Conservation (phyloP, 2,888 invertebrate species). For the Caenorhabditis sp. region DNA sequence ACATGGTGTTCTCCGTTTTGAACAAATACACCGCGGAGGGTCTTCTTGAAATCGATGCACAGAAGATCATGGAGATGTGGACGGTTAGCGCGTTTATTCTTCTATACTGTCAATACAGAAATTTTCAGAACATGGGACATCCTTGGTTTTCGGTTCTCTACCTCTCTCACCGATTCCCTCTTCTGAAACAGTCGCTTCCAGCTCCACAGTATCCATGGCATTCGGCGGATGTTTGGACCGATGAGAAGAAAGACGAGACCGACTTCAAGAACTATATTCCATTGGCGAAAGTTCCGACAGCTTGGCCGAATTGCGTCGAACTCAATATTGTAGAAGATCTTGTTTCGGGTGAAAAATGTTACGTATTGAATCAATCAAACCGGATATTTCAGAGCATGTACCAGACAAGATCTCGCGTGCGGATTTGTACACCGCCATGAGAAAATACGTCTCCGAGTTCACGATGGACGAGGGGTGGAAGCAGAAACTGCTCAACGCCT, state of each 20-base stretch:
- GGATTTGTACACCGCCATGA: conserved; percentile 24
- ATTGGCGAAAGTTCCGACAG: conserved; percentile 34
- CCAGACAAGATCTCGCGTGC: background rate
- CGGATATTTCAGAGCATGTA: conserved; percentile 41
- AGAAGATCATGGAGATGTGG: conserved; percentile 20
- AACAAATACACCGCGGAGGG: background rate
- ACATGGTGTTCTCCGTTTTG: background rate
- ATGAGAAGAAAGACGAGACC: background rate
- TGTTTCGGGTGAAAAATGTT: background rate
- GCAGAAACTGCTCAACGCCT: conserved; percentile 8
- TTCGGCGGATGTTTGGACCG: conserved; percentile 28
- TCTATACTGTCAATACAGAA: background rate
- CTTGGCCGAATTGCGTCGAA: conserved; percentile 38
- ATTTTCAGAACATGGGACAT: conserved; percentile 34
- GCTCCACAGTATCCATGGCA: conserved; percentile 26
- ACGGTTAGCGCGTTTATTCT: conserved; percentile 14
- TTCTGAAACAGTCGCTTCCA: background rate
- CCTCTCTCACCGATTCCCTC: background rate
- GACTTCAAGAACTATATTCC: conserved; percentile 29
- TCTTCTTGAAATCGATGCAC: conserved; percentile 3
- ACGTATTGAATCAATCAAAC: background rate
- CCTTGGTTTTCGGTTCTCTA: conserved; percentile 38
- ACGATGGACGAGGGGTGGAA: conserved; percentile 6
- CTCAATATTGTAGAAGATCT: background rate
- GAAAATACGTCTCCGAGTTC: conserved; percentile 4